Conservation (phyloP, 2,888 invertebrate species). For the Platycheirus rosarum region DNA sequence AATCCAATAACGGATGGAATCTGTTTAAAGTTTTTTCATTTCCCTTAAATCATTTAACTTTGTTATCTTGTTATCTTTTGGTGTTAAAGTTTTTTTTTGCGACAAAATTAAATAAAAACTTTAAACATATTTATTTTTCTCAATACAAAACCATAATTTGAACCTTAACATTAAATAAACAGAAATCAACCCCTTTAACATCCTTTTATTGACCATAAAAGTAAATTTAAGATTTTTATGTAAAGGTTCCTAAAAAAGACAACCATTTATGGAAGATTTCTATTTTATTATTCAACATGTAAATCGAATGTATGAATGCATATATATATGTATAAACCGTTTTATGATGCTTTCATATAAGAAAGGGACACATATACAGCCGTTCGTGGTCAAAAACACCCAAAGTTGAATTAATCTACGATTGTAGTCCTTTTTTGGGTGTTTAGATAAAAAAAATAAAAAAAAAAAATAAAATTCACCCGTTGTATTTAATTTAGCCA, state of each 20-base stretch:
- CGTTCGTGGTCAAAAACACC: not conserved
- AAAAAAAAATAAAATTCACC: not conserved
- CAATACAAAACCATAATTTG: not conserved
- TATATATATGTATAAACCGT: too few species aligned
- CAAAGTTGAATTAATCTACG: not conserved
- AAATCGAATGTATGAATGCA: too few species aligned
- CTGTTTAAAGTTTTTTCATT: too few species aligned
- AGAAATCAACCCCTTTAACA: not conserved
- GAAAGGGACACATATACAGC: not conserved
- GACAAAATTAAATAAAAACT: too few species aligned
- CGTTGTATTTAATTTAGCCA: not conserved
- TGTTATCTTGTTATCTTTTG: not conserved
- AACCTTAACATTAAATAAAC: not conserved
- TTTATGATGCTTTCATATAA: not conserved
- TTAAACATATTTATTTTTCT: too few species aligned
- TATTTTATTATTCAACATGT: conserved; percentile 2
- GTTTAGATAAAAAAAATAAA: not conserved
- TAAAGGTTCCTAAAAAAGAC: too few species aligned
- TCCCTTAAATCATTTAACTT: too few species aligned
- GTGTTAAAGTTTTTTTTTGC: too few species aligned
- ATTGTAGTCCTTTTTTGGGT: not conserved
- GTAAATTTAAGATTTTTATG: not conserved
- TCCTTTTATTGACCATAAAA: not conserved
- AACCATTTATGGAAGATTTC: too few species aligned
- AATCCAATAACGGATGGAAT: too few species aligned